Base-by-base conservation (phyloP, 2,888 invertebrate genomes). In the Epiperipatus broadwayi region DNA sequence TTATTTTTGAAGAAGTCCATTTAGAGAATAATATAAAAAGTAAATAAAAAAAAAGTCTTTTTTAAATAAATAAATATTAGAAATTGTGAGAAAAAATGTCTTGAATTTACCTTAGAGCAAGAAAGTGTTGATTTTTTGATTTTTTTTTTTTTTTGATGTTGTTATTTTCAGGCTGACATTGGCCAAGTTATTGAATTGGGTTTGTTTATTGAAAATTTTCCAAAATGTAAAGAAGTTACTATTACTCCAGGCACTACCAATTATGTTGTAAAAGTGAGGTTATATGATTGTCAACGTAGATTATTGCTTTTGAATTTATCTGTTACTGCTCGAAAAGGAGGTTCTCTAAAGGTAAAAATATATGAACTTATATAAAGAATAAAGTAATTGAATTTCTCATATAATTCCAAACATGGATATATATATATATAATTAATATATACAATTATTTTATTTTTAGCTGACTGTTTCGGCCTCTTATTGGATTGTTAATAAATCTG, bases 401-500 rank as follows among this genome's bases (percentile, higher is more conserved):
- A 27, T 35, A 34, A 12, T 7, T 30, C 12, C 16, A 14, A 19
- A 16, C 12, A 16, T 12, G 20, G 20, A 34, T 40, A 10, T 30
- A 25, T 10, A 15, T 21, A 10, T 12, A 2, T 14, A 12, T n/a
- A 12, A 12, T 44, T 3, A 37, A 21, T 10, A 39, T 25, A 47
- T 39, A 30, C 21, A 21, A 29, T 22, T 33, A 30, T 39, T 19
- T 33, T 42, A 35, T 29, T 41, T 52, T 40, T 54, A 74, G 71
- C 67, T 84, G 48, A 72, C 71, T 15, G 67, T 91, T 19, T 76
- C 75, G 35, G 78, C 81, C 2, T 78, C 83, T 2, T 89, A 78
- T 63, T 95, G 93, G 93, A 71, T 97, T 47, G 74, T 95, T 42
- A 95, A 97, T 65, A 80, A 81, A 59, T 80, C 89, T 4, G 93